These are phyloP conservation scores for Stomorhina lunata DNA, from an alignment of 2,888 invertebrate genomes.

Conservation along the genomic window DNA sequence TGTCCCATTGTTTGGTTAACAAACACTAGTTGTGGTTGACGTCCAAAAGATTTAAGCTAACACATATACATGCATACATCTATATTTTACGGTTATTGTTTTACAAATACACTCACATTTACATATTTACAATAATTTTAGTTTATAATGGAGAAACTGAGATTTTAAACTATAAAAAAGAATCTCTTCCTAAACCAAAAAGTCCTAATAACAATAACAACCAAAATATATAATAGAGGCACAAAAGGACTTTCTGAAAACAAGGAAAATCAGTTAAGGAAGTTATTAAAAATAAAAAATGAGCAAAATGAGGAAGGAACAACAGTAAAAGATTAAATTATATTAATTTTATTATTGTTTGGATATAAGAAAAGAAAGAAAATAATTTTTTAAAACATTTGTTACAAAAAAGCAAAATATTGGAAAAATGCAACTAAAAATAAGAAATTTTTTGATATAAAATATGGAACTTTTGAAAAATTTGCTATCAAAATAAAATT, in stretches of 20 bases:
- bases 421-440: no score
- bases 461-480: no score
- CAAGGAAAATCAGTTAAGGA: slow-evolving; percentile 25
- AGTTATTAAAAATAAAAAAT: slow-evolving; percentile 15
- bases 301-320: not conserved
- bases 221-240: not conserved
- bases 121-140: not conserved
- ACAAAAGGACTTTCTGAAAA: not conserved
- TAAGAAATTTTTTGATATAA: no score
- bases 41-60: slow-evolving; percentile 2
- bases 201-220: slow-evolving; percentile 49
- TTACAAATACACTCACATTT: not conserved
- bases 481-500: no score
- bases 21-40: slow-evolving; percentile 49
- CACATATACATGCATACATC: not conserved
- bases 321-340: not conserved
- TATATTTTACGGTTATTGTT: slow-evolving; percentile 21
- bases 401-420: no score
- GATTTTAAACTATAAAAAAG: slow-evolving; percentile 34
- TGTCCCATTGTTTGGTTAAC: slow-evolving; percentile 64
- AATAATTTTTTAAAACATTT: no score
- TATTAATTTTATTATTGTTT: slow-evolving; percentile 2
- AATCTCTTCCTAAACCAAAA: slow-evolving; percentile 34
- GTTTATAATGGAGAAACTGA: slow-evolving; percentile 9
- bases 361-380: not conserved